Evolutionary conservation across 2,888 invertebrate species (phyloP).

Genomic region (Callyntrura sp.): DNA sequence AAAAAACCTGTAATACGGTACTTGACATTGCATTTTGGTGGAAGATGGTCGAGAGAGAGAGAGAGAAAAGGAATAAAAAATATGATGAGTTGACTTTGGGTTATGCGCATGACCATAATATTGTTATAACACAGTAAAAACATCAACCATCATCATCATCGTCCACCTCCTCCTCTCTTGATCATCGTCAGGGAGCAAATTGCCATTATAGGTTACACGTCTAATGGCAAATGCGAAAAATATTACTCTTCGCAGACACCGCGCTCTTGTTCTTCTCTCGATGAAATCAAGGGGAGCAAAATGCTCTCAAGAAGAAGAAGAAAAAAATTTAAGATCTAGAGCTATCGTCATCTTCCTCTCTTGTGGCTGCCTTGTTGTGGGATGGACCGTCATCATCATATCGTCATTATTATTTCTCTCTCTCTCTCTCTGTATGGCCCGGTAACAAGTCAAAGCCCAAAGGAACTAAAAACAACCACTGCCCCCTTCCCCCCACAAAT

Average conservation of each 20-base stretch:
- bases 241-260: not conserved
- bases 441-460: constrained; percentile 22
- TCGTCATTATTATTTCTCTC: not conserved
- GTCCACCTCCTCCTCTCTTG: too few species aligned
- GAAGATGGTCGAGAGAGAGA: constrained; percentile 8
- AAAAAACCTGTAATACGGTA: constrained; percentile 76
- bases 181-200: constrained; percentile 14
- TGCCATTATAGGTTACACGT: constrained; percentile 50
- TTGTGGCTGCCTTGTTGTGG: not conserved
- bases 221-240: constrained; percentile 33
- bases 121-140: constrained; percentile 11
- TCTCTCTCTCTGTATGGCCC: too few species aligned
- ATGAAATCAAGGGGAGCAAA: constrained; percentile 50
- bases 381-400: not conserved
- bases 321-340: too few species aligned
- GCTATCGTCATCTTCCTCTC: constrained; percentile 16
- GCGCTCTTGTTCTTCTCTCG: constrained; percentile 24
- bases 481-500: too few species aligned
- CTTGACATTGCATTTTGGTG: constrained; percentile 72
- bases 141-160: constrained; percentile 26
- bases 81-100: constrained; percentile 51
- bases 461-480: not conserved
- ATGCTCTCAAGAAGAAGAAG: too few species aligned
- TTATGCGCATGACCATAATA: constrained; percentile 45
- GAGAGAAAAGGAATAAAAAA: not conserved